Evolutionary conservation across 2,797 vertebrate genomes (phyloP).

Genomic region (Nyctibius grandis): DNA sequence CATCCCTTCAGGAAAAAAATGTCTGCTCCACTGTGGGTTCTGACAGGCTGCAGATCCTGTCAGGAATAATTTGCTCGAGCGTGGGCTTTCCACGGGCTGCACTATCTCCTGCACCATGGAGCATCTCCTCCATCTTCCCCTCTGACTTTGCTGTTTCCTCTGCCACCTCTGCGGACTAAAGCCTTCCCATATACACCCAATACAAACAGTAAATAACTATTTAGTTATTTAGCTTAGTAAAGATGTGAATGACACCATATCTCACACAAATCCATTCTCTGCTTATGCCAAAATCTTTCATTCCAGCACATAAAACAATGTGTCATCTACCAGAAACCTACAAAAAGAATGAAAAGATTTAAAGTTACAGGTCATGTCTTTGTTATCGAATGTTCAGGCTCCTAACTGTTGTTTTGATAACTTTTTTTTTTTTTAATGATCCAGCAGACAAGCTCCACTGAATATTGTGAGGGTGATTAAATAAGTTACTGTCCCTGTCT

Average conservation of each 20-base stretch:
- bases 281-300: background rate
- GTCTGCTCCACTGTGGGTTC: background rate
- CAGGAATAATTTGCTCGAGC: background rate
- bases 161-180: background rate
- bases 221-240: background rate
- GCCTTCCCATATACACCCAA: background rate
- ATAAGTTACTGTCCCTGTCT: background rate
- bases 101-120: background rate
- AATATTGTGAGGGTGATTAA: background rate
- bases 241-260: background rate
- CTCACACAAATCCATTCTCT: background rate
- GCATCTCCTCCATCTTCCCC: background rate
- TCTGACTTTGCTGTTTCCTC: background rate
- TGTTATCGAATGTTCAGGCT: background rate
- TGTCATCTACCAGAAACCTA: background rate
- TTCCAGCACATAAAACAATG: background rate
- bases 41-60: background rate
- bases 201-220: background rate
- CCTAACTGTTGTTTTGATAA: background rate
- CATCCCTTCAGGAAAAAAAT: background rate
- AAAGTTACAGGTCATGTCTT: background rate
- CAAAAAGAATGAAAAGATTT: background rate
- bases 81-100: background rate
- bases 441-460: background rate
- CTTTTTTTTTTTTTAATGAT: background rate